Percentiles rank a stretch among this genome's conserved stretches.
phyloP scores from a whole-genome alignment of 2,797 vertebrate species.

The Sebastes flavidus region DNA sequence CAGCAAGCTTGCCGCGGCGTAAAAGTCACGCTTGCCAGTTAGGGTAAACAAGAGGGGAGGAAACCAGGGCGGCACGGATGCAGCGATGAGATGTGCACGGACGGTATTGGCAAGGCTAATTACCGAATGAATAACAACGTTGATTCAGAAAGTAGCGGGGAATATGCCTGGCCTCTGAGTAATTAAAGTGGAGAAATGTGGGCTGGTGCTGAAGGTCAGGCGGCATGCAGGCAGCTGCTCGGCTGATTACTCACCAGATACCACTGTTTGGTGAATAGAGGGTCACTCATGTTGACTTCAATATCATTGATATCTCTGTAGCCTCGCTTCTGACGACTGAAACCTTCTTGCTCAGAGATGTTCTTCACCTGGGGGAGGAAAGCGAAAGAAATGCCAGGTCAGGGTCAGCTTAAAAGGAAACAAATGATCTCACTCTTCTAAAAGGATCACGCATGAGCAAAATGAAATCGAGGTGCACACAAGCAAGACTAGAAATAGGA shows the following conservation, averaged over 20 bases:
- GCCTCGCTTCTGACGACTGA: conserved; percentile 92
- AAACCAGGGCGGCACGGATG: conserved; percentile 28
- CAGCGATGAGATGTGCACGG: conserved; percentile 19
- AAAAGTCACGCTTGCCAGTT: conserved; percentile 56
- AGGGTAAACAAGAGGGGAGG: conserved; percentile 51
- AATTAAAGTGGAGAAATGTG: conserved; percentile 63
- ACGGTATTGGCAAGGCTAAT: conserved; percentile 58
- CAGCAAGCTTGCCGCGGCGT: neutral
- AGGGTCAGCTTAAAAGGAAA: conserved; percentile 1
- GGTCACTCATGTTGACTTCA: conserved; percentile 96
- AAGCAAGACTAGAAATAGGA: conserved; percentile 2
- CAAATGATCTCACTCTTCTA: neutral
- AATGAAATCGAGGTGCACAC: neutral
- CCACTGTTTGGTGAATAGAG: conserved; percentile 98
- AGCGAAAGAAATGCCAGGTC: conserved; percentile 6
- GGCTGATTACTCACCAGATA: conserved; percentile 91
- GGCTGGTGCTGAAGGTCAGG: conserved; percentile 70
- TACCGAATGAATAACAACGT: conserved; percentile 57
- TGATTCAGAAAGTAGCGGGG: conserved; percentile 49
- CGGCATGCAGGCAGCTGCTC: conserved; percentile 40
- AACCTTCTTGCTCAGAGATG: conserved; percentile 92
- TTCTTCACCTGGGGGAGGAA: conserved; percentile 87
- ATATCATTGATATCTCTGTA: conserved; percentile 94
- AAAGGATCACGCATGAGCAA: neutral
- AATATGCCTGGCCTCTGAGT: conserved; percentile 57